Evolutionary conservation across 2,888 invertebrate genomes (phyloP).

Genomic region (Zygaena filipendulae): DNA sequence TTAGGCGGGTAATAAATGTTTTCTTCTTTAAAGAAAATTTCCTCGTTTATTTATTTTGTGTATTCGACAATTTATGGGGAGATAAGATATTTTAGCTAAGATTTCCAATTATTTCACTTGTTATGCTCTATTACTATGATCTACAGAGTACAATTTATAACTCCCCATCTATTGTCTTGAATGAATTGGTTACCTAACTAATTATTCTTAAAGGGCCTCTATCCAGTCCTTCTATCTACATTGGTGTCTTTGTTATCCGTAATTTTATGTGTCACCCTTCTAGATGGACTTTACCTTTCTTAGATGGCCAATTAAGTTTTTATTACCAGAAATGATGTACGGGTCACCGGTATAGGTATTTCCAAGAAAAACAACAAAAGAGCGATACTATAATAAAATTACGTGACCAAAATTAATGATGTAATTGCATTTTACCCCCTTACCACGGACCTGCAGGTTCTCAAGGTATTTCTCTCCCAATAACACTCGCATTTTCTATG

Average conservation of each 20-base stretch:
- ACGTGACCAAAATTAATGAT: constrained; percentile 60
- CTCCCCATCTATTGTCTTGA: constrained; percentile 36
- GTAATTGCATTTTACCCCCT: constrained; percentile 63
- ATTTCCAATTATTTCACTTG: not conserved
- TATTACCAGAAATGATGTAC: constrained; percentile 32
- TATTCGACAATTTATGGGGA: constrained; percentile 41
- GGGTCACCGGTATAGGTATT: constrained; percentile 54
- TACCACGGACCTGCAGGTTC: constrained; percentile 69
- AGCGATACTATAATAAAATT: constrained; percentile 34
- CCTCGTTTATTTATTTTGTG: constrained; percentile 23
- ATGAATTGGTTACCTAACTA: constrained; percentile 22
- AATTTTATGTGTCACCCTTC: constrained; percentile 42
- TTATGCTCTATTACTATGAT: too few species aligned
- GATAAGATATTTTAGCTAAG: constrained; percentile 7
- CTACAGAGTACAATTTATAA: too few species aligned
- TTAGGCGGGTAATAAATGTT: constrained; percentile 68
- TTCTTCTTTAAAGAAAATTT: constrained; percentile 49
- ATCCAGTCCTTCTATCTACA: constrained; percentile 37
- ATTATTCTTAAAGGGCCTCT: constrained; percentile 33
- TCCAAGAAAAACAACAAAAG: constrained; percentile 32
- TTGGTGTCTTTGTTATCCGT: constrained; percentile 57
- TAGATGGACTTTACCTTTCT: constrained; percentile 35
- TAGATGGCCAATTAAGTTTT: constrained; percentile 34
- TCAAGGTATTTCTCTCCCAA: constrained; percentile 68
- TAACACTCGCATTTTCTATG: constrained; percentile 60